Conservation (phyloP, 1,140 invertebrate genomes). For the Oryctes rhinoceros region DNA sequence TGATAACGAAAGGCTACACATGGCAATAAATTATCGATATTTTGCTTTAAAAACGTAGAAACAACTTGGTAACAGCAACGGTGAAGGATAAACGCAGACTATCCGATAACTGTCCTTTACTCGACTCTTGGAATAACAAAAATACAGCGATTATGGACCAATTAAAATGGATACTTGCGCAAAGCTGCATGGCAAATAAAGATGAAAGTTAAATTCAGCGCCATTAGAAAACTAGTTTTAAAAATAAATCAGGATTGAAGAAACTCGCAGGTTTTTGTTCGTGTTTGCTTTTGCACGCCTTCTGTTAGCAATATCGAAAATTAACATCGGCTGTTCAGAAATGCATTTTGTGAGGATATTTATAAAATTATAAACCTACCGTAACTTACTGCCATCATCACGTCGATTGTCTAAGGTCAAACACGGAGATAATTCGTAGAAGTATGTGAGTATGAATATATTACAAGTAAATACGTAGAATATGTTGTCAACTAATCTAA, state of each 20-base stretch:
- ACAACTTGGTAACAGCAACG: not conserved
- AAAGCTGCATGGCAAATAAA: not conserved
- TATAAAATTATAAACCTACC: conserved; percentile 53
- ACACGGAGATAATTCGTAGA: conserved; percentile 13
- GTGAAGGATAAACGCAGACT: not conserved
- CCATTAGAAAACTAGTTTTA: too few species aligned
- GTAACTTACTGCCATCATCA: conserved; percentile 58
- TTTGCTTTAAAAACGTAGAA: not conserved
- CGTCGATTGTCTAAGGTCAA: conserved; percentile 45
- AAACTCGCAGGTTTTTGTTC: too few species aligned
- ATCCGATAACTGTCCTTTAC: not conserved
- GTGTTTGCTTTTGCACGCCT: too few species aligned
- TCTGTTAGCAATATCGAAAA: too few species aligned
- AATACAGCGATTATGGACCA: conserved; percentile 7
- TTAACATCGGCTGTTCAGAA: too few species aligned
- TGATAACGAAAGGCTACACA: not conserved
- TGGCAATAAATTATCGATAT: not conserved
- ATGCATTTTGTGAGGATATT: not conserved
- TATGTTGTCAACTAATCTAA: conserved; percentile 13
- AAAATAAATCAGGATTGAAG: too few species aligned
- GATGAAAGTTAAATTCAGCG: not conserved
- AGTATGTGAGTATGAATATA: conserved; percentile 8
- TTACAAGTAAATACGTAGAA: conserved; percentile 39
- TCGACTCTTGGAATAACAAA: conserved; percentile 3
- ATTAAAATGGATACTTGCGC: not conserved